Evolutionary conservation across 2,113 vertebrate genomes (phyloP), one percentile per base, ranked within the genome.

Genomic region (Hydropotes inermis): DNA sequence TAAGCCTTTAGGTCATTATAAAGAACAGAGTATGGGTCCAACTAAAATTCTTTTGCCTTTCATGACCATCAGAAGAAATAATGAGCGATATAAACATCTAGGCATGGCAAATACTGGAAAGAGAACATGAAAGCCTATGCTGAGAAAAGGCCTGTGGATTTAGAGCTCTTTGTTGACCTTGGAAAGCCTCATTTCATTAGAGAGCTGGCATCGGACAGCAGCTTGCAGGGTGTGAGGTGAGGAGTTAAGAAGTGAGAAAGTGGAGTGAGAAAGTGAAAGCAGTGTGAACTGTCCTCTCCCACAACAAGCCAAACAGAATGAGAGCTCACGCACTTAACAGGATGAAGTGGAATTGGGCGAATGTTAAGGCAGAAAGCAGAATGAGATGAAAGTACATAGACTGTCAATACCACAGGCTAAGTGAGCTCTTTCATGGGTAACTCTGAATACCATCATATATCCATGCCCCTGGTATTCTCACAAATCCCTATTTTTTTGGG

Each of bases 81-180:
- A 96, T 58, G 74, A 61, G 21, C 60, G 52, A 82, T 61, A 79
- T 50, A 78, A 95, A 61, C 50, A 86, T 87, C 45, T 28, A 81
- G 87, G 16, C 30, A 58, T 79, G 36, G 54, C 55, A 89, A 30
- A 90, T n/a, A 10, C 82, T 96, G 60, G 30, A 79, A 60, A 95
- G 21, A 95, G 86, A 97, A 91, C 15, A 4, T 4, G 16, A 25
- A 60, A 92, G 67, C 88, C 61, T 91, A 83, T 81, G 25, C 28
- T 36, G 54, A 95, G 64, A 61, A 87, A 84, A 94, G 52, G n/a
- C 54, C 52, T 58, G 36, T 17, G 28, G 58, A 70, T 52, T 79
- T 43, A 54, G 25, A 84, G 64, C 8, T 95, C 50, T 89, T 91
- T 47, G 4, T 47, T 92, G 83, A 95, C 96, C 89, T 96, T 96